These are phyloP conservation scores for Xestia c-nigrum DNA, from an alignment of 2,888 invertebrate species.

Conservation along the genomic window DNA sequence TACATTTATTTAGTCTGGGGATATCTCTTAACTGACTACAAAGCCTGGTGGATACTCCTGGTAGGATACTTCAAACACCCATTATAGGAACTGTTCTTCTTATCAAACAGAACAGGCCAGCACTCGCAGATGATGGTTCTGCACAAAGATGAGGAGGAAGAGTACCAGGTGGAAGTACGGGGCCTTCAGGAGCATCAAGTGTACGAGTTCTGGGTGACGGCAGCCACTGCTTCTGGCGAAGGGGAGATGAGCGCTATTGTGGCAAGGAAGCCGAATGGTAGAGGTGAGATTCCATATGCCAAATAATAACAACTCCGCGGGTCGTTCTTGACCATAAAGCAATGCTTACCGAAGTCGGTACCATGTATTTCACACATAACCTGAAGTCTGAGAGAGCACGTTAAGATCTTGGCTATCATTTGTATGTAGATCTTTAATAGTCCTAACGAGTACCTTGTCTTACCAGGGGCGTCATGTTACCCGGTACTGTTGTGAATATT, in stretches of 20 bases:
- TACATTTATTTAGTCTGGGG: background rate
- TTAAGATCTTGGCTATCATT: no score
- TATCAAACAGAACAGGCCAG: constrained; percentile 80
- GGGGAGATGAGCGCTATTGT: constrained; percentile 95
- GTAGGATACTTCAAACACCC: background rate
- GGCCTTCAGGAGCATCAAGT: constrained; percentile 93
- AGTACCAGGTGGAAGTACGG: constrained; percentile 91
- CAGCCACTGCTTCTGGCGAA: constrained; percentile 92
- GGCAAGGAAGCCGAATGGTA: constrained; percentile 92
- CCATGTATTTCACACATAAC: background rate
- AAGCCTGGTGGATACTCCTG: background rate
- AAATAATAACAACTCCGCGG: background rate
- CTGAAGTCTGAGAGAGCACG: background rate
- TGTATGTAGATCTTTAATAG: background rate
- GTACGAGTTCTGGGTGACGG: constrained; percentile 97
- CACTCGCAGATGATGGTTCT: constrained; percentile 81
- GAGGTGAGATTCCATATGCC: constrained; percentile 85
- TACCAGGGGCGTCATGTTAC: background rate
- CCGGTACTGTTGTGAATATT: background rate
- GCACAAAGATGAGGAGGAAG: constrained; percentile 76
- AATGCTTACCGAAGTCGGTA: background rate
- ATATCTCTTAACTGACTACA: background rate
- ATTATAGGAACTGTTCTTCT: background rate
- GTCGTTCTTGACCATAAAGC: background rate
- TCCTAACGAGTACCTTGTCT: background rate